These are phyloP conservation scores for Merluccius polli DNA, from an alignment of 2,797 vertebrate species.

Conservation along the genomic window DNA sequence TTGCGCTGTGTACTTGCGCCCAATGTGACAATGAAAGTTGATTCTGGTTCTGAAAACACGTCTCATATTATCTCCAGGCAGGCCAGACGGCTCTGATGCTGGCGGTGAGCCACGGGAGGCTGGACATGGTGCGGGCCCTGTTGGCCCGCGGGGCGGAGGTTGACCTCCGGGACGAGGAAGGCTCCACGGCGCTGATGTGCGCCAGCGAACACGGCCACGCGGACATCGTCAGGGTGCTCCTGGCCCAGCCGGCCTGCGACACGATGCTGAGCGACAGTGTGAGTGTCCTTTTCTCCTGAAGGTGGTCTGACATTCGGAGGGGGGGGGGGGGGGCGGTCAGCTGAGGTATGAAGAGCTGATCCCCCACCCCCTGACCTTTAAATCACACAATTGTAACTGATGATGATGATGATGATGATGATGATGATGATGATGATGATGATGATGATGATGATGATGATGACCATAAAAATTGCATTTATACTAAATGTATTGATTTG, in stretches of 20 bases:
- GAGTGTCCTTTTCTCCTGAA: slow-evolving; percentile 45
- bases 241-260: slow-evolving; percentile 85
- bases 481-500: too few species aligned
- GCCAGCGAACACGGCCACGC: slow-evolving; percentile 93
- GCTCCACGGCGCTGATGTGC: slow-evolving; percentile 96
- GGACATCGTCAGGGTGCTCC: slow-evolving; percentile 87
- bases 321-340: too few species aligned
- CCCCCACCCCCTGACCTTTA: too few species aligned
- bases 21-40: too few species aligned
- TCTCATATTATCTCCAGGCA: slow-evolving; percentile 71
- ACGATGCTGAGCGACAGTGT: slow-evolving; percentile 88
- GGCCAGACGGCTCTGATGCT: slow-evolving; percentile 98
- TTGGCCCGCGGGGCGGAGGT: slow-evolving; percentile 86
- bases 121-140: slow-evolving; percentile 91
- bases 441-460: background rate
- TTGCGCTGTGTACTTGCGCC: too few species aligned
- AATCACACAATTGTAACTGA: too few species aligned
- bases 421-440: too few species aligned
- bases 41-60: too few species aligned
- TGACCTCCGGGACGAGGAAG: slow-evolving; percentile 93
- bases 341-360: too few species aligned
- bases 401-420: too few species aligned
- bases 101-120: slow-evolving; percentile 91
- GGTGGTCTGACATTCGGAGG: too few species aligned
- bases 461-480: background rate